Evolutionary conservation across 2,797 vertebrate species (phyloP).

Genomic region (Hipposideros larvatus): DNA sequence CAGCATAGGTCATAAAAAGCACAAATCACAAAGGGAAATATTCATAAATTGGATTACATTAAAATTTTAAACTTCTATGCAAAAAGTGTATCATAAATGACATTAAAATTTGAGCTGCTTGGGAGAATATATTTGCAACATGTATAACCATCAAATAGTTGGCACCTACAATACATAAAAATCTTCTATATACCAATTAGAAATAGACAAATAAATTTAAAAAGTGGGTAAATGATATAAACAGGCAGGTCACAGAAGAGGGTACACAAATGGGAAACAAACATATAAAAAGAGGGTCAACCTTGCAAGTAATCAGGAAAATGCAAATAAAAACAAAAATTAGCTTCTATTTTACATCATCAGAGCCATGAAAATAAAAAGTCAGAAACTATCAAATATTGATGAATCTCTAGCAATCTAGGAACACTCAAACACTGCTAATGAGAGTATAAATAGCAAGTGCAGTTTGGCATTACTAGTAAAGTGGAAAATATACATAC

Average conservation of each 20-base stretch:
- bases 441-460: background rate
- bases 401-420: background rate
- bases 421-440: background rate
- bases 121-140: background rate
- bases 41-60: conserved; percentile 3
- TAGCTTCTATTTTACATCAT: background rate
- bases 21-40: conserved; percentile 29
- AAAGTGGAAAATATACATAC: conserved; percentile 11
- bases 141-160: background rate
- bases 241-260: background rate
- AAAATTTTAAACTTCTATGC: conserved; percentile 2
- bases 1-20: background rate
- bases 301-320: conserved; percentile 31
- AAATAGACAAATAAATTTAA: conserved; percentile 30
- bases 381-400: background rate
- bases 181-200: background rate
- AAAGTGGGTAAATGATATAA: conserved; percentile 27
- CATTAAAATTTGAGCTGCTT: conserved; percentile 22
- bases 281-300: background rate
- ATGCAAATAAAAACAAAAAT: conserved; percentile 34
- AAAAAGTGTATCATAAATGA: conserved; percentile 13
- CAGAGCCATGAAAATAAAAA: background rate
- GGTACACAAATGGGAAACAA: background rate
- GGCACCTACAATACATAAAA: background rate
- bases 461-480: background rate